Percentiles rank a stretch among this genome's conserved stretches.
Evolutionary conservation across 2,113 vertebrate species (phyloP).

Genomic region (Acanthisitta chloris): DNA sequence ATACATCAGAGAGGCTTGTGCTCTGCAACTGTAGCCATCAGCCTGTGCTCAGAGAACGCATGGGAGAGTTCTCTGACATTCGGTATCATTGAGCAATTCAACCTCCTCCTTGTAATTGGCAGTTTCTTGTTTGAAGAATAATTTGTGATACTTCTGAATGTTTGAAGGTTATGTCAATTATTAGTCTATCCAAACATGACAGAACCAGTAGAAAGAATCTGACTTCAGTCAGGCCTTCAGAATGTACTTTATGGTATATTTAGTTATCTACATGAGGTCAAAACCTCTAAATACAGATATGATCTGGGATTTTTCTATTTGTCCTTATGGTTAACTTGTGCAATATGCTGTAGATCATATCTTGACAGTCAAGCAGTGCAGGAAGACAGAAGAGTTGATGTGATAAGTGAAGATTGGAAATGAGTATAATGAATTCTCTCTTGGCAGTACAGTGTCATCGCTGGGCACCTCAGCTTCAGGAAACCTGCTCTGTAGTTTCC

Average conservation of each 20-base stretch:
- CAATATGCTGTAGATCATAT: neutral
- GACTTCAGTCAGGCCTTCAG: neutral
- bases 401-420: neutral
- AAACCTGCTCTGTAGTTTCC: neutral
- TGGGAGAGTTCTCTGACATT: neutral
- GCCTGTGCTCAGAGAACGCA: neutral
- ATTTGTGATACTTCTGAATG: neutral
- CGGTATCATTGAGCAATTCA: neutral
- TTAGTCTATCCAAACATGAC: neutral
- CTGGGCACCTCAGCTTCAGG: neutral
- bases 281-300: neutral
- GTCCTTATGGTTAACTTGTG: neutral
- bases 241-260: neutral
- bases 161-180: neutral
- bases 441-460: neutral
- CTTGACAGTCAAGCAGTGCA: neutral
- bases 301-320: neutral
- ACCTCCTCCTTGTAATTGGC: neutral
- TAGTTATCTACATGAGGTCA: neutral
- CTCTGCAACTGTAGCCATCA: neutral
- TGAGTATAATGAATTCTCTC: neutral
- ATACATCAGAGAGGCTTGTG: neutral
- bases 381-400: neutral
- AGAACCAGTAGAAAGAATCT: neutral
- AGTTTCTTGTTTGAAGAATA: neutral